Evolutionary conservation across 2,113 vertebrate species (phyloP).

Genomic region (Sinocyclocheilus maitianheensis): DNA sequence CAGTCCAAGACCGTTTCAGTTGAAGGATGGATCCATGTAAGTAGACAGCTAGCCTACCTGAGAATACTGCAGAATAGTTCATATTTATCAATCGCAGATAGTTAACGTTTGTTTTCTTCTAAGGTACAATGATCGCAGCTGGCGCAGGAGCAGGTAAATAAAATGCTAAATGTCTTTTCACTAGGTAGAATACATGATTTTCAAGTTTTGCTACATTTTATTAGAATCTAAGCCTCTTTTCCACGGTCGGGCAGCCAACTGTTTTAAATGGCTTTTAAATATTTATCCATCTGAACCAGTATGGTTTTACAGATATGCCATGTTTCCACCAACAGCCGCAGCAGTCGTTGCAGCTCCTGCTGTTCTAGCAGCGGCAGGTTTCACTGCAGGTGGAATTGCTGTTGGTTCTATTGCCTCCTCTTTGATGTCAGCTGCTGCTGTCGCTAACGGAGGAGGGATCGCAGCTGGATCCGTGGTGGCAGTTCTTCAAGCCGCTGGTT

Average conservation of each 20-base stretch:
- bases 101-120: not conserved
- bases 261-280: not conserved
- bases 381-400: slow-evolving; percentile 47
- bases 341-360: slow-evolving; percentile 19
- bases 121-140: not conserved
- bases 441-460: slow-evolving; percentile 51
- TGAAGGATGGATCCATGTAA: not conserved
- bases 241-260: not conserved
- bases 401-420: slow-evolving; percentile 25
- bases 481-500: slow-evolving; percentile 51
- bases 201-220: too few relatives aligned
- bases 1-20: not conserved
- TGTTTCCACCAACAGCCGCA: not conserved
- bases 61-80: not conserved
- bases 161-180: not conserved
- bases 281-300: not conserved
- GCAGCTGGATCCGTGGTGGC: slow-evolving; percentile 45
- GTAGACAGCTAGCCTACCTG: not conserved
- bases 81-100: not conserved
- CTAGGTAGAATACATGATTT: not conserved
- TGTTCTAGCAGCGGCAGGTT: slow-evolving; percentile 8
- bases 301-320: not conserved
- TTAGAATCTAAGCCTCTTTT: not conserved
- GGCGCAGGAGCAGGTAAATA: not conserved
- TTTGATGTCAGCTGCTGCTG: slow-evolving; percentile 51